Base-by-base conservation (phyloP, 2,797 vertebrate species). In the Peromyscus attwateri region DNA sequence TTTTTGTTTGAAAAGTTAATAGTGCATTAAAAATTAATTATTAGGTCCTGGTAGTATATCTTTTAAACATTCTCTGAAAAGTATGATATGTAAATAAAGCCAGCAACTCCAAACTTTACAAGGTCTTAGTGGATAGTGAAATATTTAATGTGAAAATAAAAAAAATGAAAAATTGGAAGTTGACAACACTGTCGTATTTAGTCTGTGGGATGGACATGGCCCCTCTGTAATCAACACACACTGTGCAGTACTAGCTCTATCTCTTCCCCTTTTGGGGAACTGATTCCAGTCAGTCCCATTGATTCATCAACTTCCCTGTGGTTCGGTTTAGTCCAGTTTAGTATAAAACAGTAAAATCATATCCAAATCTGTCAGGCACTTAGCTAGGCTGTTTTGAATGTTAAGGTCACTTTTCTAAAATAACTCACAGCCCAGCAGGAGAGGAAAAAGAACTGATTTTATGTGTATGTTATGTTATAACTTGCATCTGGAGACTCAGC, bases 261-360 rank as follows among this genome's bases (percentile, higher is more conserved):
- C 91, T 93, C 31, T 66, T 4, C 70, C 81, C 85, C 43, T 34
- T 8, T 2, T 17, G 91, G 95, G 94, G 52, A 6, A 31, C 91
- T 76, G 34, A 91, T 79, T 94, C 31, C 55, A 82, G 13, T 88
- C 66, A 82, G 4, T 82, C 96, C 46, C 94, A 4, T 94, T 92
- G 40, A 31, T 82, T 89, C 71, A 19, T 93, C 57, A 23, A 92
- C 34, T 94, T 87, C 79, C 77, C 68, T 85, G 95, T 92, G 4
- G 21, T 91, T 95, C 37, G 64, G 21, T 84, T 95, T 19, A 96
- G 3, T 95, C 87, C 60, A 73, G 68, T 90, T 92, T 27, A 92
- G 79, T 87, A 25, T 2, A 66, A 96, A 96, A 77, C 31, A 94
- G 82, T 94, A 68, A 55, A 89, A 73, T 92, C 94, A 64, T 75